phyloP scores from a whole-genome alignment of 1,140 invertebrate species.

The Grapholita molesta region DNA sequence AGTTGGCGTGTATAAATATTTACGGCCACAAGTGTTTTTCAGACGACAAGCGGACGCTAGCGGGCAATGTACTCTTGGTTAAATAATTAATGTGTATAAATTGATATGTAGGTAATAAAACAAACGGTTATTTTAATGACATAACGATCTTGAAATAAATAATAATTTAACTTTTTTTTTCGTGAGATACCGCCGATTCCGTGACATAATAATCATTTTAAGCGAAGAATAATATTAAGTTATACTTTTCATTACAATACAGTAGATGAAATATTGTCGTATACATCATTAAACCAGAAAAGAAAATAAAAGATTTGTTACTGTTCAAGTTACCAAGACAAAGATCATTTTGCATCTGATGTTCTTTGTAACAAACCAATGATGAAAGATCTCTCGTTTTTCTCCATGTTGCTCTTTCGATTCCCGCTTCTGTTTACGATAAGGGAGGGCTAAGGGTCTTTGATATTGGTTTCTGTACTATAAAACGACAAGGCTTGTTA shows the following conservation, averaged over 20 bases:
- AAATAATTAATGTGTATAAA: conserved; percentile 37
- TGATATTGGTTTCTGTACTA: conserved; percentile 19
- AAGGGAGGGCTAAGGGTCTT: conserved; percentile 18
- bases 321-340: conserved; percentile 28
- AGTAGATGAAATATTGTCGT: conserved; percentile 12
- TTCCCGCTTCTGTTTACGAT: neutral
- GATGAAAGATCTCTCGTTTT: conserved; percentile 16
- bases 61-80: conserved; percentile 19
- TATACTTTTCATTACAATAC: neutral
- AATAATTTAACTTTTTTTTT: no score
- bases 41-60: conserved; percentile 25
- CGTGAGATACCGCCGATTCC: no score
- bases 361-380: conserved; percentile 20
- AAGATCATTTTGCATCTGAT: conserved; percentile 25
- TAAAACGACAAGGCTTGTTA: conserved; percentile 34
- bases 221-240: neutral
- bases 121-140: conserved; percentile 30
- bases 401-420: conserved; percentile 19
- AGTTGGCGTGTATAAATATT: no score
- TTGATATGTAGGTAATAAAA: no score
- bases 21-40: conserved; percentile 19
- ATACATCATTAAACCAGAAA: conserved; percentile 29
- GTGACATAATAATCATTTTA: neutral
- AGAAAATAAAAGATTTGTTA: conserved; percentile 34
- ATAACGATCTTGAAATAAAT: conserved; percentile 20